A percentile compares a stretch with the other conserved stretches of the same genome.
These are phyloP conservation scores for Drosophila ficusphila DNA, from an alignment of 1,140 invertebrate species.

Conservation along the genomic window DNA sequence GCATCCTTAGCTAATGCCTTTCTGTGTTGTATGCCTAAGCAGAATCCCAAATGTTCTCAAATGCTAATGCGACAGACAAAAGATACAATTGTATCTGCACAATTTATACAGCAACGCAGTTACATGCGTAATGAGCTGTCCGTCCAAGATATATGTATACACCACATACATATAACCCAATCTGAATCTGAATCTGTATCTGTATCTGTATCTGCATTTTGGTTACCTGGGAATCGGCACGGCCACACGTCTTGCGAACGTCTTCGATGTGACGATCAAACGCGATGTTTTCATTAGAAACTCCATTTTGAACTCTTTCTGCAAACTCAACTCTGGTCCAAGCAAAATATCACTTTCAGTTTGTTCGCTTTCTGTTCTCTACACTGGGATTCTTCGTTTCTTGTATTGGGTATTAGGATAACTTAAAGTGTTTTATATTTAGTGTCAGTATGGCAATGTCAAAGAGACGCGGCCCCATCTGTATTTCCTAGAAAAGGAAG, in stretches of 20 bases:
- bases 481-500: constrained; percentile 71
- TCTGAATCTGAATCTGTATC: constrained; percentile 54
- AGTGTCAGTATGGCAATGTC: constrained; percentile 80
- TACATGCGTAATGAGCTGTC: constrained; percentile 72
- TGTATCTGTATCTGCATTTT: constrained; percentile 13
- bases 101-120: constrained; percentile 68
- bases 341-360: constrained; percentile 21
- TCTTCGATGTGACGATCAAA: constrained; percentile 77
- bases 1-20: constrained; percentile 47
- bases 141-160: constrained; percentile 38
- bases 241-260: constrained; percentile 76
- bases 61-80: constrained; percentile 62
- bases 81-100: constrained; percentile 48
- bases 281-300: constrained; percentile 83
- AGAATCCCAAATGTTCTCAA: constrained; percentile 50
- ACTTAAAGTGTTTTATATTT: constrained; percentile 68
- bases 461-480: constrained; percentile 77
- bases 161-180: too few species aligned
- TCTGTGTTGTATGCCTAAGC: constrained; percentile 61
- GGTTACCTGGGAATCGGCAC: constrained; percentile 81
- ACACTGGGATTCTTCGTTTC: constrained; percentile 24
- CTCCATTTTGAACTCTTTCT: constrained; percentile 66
- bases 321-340: constrained; percentile 3
- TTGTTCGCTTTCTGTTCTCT: background rate
- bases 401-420: constrained; percentile 44